Evolutionary conservation across 2,113 vertebrate species (phyloP).

Genomic region (Haplochromis vanheusdeni): DNA sequence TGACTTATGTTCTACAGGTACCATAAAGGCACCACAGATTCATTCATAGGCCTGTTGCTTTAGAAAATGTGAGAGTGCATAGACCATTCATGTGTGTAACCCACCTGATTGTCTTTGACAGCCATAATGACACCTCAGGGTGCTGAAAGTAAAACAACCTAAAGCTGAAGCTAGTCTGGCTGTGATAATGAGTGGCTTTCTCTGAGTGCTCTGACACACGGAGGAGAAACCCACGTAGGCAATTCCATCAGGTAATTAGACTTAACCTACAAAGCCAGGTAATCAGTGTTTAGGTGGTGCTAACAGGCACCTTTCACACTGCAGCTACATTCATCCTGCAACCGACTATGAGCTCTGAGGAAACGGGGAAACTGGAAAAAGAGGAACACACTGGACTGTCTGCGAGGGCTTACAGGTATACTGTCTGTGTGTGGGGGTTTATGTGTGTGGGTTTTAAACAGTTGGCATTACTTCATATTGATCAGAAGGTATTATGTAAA

Average conservation of each 20-base stretch:
- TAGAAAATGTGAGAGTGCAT: background rate
- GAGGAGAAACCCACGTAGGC: conserved; percentile 66
- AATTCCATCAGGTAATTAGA: conserved; percentile 80
- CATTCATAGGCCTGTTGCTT: background rate
- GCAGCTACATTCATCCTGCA: conserved; percentile 52
- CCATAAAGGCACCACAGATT: background rate
- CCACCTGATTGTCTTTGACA: conserved; percentile 61
- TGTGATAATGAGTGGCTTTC: conserved; percentile 81
- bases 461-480: conserved; percentile 8
- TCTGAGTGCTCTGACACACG: conserved; percentile 73
- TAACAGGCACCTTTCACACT: conserved; percentile 76
- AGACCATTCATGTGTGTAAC: conserved; percentile 8
- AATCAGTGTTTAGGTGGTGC: conserved; percentile 79
- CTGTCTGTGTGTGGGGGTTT: background rate
- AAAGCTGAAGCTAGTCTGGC: conserved; percentile 72
- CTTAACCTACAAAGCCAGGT: conserved; percentile 73
- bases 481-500: conserved; percentile 57
- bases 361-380: background rate
- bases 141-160: conserved; percentile 72
- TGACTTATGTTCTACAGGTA: background rate
- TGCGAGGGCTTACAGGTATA: background rate
- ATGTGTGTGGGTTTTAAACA: background rate
- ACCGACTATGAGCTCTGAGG: conserved; percentile 23
- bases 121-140: conserved; percentile 78
- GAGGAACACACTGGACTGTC: background rate